Evolutionary conservation across 2,113 vertebrate genomes (phyloP), one percentile per base, ranked within the genome.

Genomic region (Typhlomys cinereus): DNA sequence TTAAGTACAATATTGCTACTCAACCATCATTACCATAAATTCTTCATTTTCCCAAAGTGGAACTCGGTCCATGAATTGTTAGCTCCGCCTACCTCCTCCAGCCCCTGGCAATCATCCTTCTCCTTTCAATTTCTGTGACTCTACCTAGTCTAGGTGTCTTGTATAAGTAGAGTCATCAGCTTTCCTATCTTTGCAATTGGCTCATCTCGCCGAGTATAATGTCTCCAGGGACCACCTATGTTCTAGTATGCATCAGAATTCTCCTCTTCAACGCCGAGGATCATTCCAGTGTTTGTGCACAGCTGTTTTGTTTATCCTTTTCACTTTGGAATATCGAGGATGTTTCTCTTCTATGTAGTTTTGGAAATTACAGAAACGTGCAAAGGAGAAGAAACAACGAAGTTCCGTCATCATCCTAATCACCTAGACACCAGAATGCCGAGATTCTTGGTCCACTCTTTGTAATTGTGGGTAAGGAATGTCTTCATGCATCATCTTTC

Each of bases 291-390:
- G 31, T 25, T 11, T 4, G 8, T n/a, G 14, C 20, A 10, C 11
- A 36, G 25, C 29, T 23, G 39, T 74, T 84, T 73, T 69, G 36
- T 69, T 78, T 86, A 48, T 83, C 29, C 59, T 11, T 46, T 48
- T 67, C 21, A 36, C 61, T 31, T 78, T 39, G 20, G 62, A 39
- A 13, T 75, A 66, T 59, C 66, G 70, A 27, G 3, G 46, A 39
- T 81, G 21, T 88, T 92, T 81, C 41, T 82, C 20, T 57, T 54
- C n/a, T 25, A 73, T 67, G 27, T 57, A 46, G 36, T 44, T 88
- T 62, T 74, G 64, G 20, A 79, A 92, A 93, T 69, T 71, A 73
- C 17, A 67, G 78, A 84, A 85, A 29, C 52, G 46, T 50, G 36
- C 23, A 69, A 71, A 61, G 39, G 75, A 89, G 71, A 84, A 52